Percentiles rank a stretch among this genome's conserved stretches.
Conservation (phyloP, 1,140 invertebrate species). For the Aethina tumida region DNA sequence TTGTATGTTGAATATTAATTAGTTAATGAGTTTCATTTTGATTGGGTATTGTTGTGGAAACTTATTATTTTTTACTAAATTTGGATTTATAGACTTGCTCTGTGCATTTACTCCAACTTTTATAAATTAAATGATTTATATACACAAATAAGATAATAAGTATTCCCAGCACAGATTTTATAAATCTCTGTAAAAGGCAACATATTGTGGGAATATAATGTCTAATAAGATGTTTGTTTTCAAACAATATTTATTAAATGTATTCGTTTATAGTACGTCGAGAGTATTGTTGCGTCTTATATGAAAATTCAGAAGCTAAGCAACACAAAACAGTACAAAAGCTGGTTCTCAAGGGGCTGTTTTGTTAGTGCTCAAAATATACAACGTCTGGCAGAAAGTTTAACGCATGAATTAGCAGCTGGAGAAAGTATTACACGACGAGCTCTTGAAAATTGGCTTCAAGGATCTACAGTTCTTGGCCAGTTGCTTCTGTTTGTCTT, state of each 20-base stretch:
- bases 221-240: background rate
- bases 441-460: constrained; percentile 32
- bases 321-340: constrained; percentile 33
- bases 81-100: too few species aligned
- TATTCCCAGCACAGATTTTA: too few species aligned
- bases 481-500: constrained; percentile 33
- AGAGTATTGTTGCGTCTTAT: constrained; percentile 47
- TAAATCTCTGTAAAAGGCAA: too few species aligned
- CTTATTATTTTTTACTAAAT: too few species aligned
- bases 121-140: too few species aligned
- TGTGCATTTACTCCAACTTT: too few species aligned
- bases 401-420: constrained; percentile 29
- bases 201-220: too few species aligned
- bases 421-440: constrained; percentile 26
- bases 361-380: constrained; percentile 32
- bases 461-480: constrained; percentile 30
- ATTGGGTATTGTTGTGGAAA: too few species aligned
- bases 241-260: background rate
- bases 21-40: too few species aligned
- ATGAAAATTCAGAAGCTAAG: constrained; percentile 44
- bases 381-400: constrained; percentile 33
- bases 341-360: constrained; percentile 32
- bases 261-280: constrained; percentile 40
- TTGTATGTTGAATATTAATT: constrained; percentile 6
- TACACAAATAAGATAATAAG: too few species aligned